Conservation (phyloP, 2,797 vertebrate species). For the Ctenosaura bakeri region DNA sequence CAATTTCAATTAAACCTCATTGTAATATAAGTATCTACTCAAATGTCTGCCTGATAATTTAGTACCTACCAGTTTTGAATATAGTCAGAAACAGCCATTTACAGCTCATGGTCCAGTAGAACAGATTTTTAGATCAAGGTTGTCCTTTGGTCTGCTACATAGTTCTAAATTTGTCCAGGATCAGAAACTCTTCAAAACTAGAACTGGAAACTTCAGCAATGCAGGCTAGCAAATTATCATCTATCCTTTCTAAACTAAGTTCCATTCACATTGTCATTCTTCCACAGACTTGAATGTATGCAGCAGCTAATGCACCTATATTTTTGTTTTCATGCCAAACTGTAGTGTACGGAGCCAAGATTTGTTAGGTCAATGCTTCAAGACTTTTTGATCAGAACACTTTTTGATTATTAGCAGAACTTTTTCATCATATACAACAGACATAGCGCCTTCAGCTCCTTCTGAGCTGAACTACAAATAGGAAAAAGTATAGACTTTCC, state of each 20-base stretch:
- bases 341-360: background rate
- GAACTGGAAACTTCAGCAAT: slow-evolving; percentile 13
- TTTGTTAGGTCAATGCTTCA: background rate
- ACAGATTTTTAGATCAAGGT: slow-evolving; percentile 18
- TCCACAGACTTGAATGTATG: slow-evolving; percentile 32
- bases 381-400: background rate
- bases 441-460: background rate
- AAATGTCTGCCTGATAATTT: background rate
- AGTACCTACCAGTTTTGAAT: slow-evolving; percentile 18
- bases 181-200: slow-evolving; percentile 6
- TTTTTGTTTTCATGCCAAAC: slow-evolving; percentile 21
- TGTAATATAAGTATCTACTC: slow-evolving; percentile 21
- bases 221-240: slow-evolving; percentile 41
- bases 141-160: slow-evolving; percentile 27
- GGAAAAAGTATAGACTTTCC: too few species aligned
- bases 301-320: fast-evolving
- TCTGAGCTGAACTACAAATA: too few species aligned
- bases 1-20: background rate
- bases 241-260: slow-evolving; percentile 41
- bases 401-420: background rate
- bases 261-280: slow-evolving; percentile 23
- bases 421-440: background rate
- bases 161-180: slow-evolving; percentile 30
- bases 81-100: background rate
- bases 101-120: slow-evolving; percentile 24